Conservation (phyloP, 2,797 vertebrate species). For the Mormyrus proboscirostris region DNA sequence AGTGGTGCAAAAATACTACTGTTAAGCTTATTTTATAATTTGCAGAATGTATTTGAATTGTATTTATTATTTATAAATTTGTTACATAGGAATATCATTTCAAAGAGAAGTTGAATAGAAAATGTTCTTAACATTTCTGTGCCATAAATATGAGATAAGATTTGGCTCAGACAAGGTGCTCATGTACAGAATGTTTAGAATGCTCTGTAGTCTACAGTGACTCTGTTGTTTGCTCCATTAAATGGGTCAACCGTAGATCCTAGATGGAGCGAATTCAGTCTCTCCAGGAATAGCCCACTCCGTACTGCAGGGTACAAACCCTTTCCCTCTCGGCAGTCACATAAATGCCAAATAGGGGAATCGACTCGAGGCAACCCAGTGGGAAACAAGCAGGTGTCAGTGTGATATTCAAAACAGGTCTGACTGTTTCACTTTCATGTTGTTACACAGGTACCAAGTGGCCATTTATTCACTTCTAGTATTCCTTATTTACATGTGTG, state of each 20-base stretch:
- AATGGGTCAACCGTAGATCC: background rate
- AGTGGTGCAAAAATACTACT: background rate
- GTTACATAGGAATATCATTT: background rate
- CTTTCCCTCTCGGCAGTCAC: background rate
- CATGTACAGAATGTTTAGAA: background rate
- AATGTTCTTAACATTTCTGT: conserved; percentile 12
- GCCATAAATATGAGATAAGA: background rate
- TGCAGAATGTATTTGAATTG: background rate
- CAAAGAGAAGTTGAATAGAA: background rate
- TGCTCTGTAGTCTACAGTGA: background rate
- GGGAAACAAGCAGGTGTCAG: background rate
- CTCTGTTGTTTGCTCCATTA: background rate
- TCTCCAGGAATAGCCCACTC: background rate
- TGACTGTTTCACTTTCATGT: background rate
- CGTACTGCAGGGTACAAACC: background rate
- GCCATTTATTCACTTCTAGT: background rate
- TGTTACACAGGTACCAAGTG: background rate
- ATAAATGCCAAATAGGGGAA: background rate
- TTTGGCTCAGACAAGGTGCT: conserved; percentile 1
- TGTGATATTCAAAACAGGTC: background rate
- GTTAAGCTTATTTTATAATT: background rate
- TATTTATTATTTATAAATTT: conserved; percentile 14
- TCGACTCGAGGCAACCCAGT: background rate
- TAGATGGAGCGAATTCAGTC: background rate
- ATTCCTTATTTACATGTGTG: background rate